Evolutionary conservation across 2,888 invertebrate genomes (phyloP), one percentile per base, ranked within the genome.

Genomic region (Cheilosia pagana): DNA sequence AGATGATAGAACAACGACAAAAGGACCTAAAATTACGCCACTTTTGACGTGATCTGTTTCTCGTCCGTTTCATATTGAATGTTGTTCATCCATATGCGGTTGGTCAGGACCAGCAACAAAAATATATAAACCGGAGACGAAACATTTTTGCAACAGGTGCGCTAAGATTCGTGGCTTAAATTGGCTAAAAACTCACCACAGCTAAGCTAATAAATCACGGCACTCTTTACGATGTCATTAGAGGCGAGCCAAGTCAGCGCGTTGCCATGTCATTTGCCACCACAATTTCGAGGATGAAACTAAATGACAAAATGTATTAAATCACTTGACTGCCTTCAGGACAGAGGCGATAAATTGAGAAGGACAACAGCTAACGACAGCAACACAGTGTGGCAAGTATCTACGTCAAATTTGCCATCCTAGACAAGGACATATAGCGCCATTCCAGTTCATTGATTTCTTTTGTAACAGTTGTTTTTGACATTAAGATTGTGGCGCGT

Each of bases 401-500:
- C n/a, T n/a, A 65, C 45, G 65, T 59, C 50, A 41, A 60, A 77
- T 63, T 65, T 74, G 14, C 50, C 31, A 63, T 75, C 52, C 60
- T 55, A 62, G 60, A 25, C 63, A 74, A 74, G 83, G 78, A 75
- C 68, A 70, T 35, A 55, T 35, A 55, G 55, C 82, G 79, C 81
- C 89, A 90, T 92, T 92, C 92, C 92, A 91, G 90, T 90, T 92
- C 92, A 92, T 92, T 92, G 92, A 90, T 89, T 90, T 89, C 91
- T 90, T 92, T 92, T 89, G 92, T 90, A 92, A 91, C 92, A 92
- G 91, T 92, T 92, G 92, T 91, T 91, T 90, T 89, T 91, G 92
- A 92, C 92, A 90, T 91, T 91, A 90, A 90, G 52, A 70, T 70
- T 70, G 62, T 35, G 16, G 55, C 50, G 71, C 53, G 55, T 57